These are phyloP conservation scores for Pogonomyrmex barbatus DNA, from an alignment of 1,140 invertebrate genomes.

Conservation along the genomic window DNA sequence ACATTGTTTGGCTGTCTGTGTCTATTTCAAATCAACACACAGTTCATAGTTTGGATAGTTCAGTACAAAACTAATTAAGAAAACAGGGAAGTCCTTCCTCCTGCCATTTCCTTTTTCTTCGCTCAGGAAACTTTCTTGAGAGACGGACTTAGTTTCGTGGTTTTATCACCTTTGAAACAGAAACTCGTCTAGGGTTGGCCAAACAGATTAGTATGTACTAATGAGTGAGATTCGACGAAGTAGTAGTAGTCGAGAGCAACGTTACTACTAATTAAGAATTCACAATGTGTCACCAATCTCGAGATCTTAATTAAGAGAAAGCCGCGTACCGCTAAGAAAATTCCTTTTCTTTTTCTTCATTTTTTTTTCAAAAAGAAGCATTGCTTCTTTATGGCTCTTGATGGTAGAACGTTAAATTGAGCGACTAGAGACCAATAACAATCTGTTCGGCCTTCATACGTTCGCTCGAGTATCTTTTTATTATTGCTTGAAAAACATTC, in stretches of 20 bases:
- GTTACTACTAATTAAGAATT: conserved; percentile 73
- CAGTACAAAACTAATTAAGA: conserved; percentile 68
- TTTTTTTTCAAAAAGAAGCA: not conserved
- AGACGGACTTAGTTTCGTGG: conserved; percentile 65
- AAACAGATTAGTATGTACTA: conserved; percentile 56
- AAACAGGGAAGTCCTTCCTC: conserved; percentile 35
- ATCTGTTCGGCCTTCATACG: not conserved
- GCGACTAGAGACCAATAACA: not conserved
- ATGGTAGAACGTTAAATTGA: conserved; percentile 25
- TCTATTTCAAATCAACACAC: not conserved
- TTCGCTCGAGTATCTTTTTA: not conserved
- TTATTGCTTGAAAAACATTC: not conserved
- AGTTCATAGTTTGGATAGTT: not conserved
- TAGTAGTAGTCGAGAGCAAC: conserved; percentile 47
- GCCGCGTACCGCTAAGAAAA: conserved; percentile 26
- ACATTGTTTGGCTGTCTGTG: not conserved
- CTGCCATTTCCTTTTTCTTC: conserved; percentile 36
- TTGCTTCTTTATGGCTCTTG: not conserved
- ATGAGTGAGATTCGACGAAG: conserved; percentile 61
- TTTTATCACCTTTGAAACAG: conserved; percentile 49
- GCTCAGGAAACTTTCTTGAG: conserved; percentile 55
- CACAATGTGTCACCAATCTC: conserved; percentile 63
- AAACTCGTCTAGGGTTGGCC: conserved; percentile 32
- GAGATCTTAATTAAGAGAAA: conserved; percentile 73
- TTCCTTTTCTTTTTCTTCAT: not conserved